Base-by-base conservation (phyloP, 2,113 vertebrate species). In the Tautogolabrus adspersus region DNA sequence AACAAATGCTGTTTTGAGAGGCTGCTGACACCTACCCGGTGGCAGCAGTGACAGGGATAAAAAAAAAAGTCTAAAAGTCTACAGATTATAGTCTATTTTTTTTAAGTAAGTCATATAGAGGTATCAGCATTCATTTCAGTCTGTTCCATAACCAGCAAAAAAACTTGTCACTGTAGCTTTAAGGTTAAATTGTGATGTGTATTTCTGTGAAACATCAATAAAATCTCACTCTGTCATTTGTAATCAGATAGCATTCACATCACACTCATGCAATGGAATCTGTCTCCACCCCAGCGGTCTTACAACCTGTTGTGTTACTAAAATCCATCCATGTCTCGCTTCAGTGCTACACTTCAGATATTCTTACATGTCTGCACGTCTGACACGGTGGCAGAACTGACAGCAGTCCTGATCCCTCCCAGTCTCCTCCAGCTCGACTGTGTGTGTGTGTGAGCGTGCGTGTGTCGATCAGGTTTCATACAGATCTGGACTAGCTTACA, bases 401-500 rank as follows among this genome's bases (percentile, higher is more conserved):
- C 68, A 57, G 59, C 72, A 12, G 54, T 40, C 23, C 65, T 58
- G 72, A 69, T 77, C 69, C 66, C 81, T 71, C 60, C 56, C 63
- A 47, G 63, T 40, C 71, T 57, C 59, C 54, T 40, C 1, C 0
- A 51, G 63, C 60, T n/a, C 62, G 1, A 52, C 72, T 66, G 34
- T 11, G n/a, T 64, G 77, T 66, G 38, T 64, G 77, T 66, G 38
- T 77, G 77, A 73, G 47, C 19, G 77, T 13, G 18, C 61, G 77
- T 66, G 40, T 75, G 77, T 78, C 22, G 67, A 81, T 84, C 82
- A 34, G 66, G 80, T 88, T 88, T 88, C 84, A 78, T 52, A 9
- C 77, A 54, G 75, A 86, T 83, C 77, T 85, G 87, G 77, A 82
- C 78, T 78, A 40, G 78, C 75, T 82, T 89, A 84, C 68, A 87